Evolutionary conservation across 2,888 invertebrate species (phyloP), one percentile per base, ranked within the genome.

Genomic region (Drosophila lacicola): DNA sequence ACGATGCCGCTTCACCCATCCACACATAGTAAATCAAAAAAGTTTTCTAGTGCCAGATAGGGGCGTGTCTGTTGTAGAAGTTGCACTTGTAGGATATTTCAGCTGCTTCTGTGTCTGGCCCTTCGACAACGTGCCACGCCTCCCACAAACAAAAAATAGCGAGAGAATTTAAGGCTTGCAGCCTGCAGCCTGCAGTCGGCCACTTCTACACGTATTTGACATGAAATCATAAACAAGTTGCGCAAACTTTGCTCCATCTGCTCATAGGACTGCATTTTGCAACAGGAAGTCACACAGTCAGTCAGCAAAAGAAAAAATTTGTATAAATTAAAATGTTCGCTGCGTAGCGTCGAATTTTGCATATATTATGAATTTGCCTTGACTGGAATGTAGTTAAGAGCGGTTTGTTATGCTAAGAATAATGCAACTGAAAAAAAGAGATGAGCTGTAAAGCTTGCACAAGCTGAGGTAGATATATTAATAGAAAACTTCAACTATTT

Each of bases 191-290:
- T 47, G n/a, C 29, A 55, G 47, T 71, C 80, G 68, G 73, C 65
- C 81, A 75, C 64, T 79, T 72, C 73, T 74, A 62, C 88, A 81
- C 82, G 88, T 88, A 85, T 84, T 85, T 89, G 89, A 88, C 85
- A 89, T 88, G 86, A 85, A 85, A 89, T 89, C 85, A 85, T 85
- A 89, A 85, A 85, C 89, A 89, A 89, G 79, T 89, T 85, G 88
- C 69, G 77, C 85, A 81, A 89, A 87, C 89, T 80, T 75, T 78
- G 70, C 57, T 41, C 44, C 36, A 25, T 39, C 54, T 65, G 66
- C 71, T 66, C 67, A 80, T 51, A 67, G 69, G 77, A 70, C 64
- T 83, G 67, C 75, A 87, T 83, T 89, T 75, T 70, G 69, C 79
- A 74, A 70, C 82, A 79, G 88, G 88, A 85, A 89, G 85, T 88